Evolutionary conservation across 2,113 vertebrate species (phyloP).

Genomic region (Peromyscus maniculatus): DNA sequence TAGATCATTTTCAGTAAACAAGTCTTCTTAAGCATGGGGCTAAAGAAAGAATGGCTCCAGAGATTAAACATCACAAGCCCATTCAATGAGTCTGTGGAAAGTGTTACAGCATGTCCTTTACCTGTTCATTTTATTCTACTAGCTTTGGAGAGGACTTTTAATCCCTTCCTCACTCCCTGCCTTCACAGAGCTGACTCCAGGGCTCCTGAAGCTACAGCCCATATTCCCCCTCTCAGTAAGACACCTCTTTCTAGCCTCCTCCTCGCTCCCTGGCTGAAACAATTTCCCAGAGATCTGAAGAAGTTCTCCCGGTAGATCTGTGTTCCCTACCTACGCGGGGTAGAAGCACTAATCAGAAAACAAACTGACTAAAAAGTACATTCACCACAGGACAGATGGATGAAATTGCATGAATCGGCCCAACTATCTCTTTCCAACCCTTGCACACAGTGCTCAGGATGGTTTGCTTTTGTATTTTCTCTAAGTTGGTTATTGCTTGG

Average conservation of each 20-base stretch:
- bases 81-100: not conserved
- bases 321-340: not conserved
- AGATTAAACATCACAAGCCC: not conserved
- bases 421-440: not conserved
- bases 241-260: not conserved
- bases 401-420: not conserved
- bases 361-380: not conserved
- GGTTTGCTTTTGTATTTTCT: not conserved
- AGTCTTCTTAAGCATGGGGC: not conserved
- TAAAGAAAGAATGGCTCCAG: not conserved
- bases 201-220: not conserved
- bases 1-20: not conserved
- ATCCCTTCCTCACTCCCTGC: not conserved
- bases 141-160: not conserved
- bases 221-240: not conserved
- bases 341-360: not conserved
- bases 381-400: not conserved
- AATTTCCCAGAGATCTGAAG: not conserved
- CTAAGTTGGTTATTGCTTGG: not conserved
- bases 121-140: not conserved
- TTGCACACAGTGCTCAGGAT: not conserved
- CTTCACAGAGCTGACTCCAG: not conserved
- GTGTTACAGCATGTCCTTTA: not conserved
- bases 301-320: not conserved
- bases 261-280: not conserved